Conservation (phyloP, 2,797 vertebrate species). For the Melanotaenia boesemani region DNA sequence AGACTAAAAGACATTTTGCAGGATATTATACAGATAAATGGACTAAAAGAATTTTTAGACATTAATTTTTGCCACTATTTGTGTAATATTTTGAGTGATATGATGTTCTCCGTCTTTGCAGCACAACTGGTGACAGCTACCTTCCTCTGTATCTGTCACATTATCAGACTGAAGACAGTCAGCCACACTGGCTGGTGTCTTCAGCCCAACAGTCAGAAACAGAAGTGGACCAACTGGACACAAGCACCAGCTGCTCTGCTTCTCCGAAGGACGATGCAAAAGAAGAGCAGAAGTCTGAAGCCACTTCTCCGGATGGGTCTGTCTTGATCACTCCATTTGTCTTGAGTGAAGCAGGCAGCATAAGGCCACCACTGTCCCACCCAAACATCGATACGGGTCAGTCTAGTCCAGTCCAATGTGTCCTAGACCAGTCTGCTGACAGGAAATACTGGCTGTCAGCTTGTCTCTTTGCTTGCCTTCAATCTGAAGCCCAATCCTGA, state of each 20-base stretch:
- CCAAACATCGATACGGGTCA: background rate
- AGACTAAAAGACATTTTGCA: too few relatives aligned
- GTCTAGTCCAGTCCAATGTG: background rate
- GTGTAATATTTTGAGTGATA: background rate
- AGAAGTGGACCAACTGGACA: constrained; percentile 10
- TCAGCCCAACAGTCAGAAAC: constrained; percentile 19
- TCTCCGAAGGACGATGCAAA: background rate
- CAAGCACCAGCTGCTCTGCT: background rate
- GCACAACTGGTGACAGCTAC: constrained; percentile 38
- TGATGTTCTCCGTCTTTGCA: constrained; percentile 7
- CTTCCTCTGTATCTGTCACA: constrained; percentile 23
- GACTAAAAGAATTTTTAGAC: background rate
- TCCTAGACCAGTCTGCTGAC: background rate
- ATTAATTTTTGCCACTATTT: fast-evolving
- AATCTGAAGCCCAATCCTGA: constrained; percentile 35
- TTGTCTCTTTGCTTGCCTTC: constrained; percentile 67
- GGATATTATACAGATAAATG: background rate
- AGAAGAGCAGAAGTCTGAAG: constrained; percentile 1
- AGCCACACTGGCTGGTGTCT: background rate
- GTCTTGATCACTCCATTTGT: background rate
- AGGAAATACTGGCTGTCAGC: constrained; percentile 43
- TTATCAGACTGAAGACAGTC: constrained; percentile 19
- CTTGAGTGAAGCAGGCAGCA: background rate
- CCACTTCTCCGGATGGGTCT: background rate
- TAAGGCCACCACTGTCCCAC: background rate